Percentiles rank a stretch among this genome's conserved stretches.
Conservation (phyloP, 2,113 vertebrate species). For the Labeo catla region DNA sequence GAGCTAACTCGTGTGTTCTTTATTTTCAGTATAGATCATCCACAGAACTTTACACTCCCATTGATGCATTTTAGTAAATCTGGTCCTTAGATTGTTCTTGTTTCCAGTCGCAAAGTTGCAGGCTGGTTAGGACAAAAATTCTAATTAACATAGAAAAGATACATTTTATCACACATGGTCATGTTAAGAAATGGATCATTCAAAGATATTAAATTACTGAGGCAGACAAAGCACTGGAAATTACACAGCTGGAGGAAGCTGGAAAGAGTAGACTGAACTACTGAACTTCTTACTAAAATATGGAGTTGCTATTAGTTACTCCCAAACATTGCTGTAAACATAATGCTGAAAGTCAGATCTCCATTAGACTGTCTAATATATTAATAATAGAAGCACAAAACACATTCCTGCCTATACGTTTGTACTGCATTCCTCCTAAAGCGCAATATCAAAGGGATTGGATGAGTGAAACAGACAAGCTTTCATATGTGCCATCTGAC, state of each 20-base stretch:
- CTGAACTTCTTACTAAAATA: neutral
- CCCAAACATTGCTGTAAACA: neutral
- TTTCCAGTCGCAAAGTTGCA: neutral
- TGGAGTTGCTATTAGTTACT: neutral
- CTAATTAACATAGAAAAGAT: neutral
- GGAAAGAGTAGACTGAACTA: neutral
- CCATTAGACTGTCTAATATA: neutral
- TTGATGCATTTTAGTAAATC: neutral
- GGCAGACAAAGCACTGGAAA: neutral
- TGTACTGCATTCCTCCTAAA: slow-evolving; percentile 36
- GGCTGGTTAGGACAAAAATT: neutral
- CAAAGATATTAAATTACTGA: neutral
- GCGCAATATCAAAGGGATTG: slow-evolving; percentile 1
- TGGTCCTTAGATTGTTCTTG: neutral
- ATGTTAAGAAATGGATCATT: neutral
- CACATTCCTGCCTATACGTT: slow-evolving; percentile 28
- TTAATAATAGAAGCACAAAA: neutral
- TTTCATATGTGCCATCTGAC: slow-evolving; percentile 57
- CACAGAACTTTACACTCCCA: no score
- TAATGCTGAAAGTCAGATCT: neutral
- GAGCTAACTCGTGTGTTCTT: no score
- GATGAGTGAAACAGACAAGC: slow-evolving; percentile 53
- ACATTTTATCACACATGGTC: neutral
- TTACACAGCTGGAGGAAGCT: neutral
- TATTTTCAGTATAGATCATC: no score